Base-by-base conservation (phyloP, 1,140 invertebrate genomes). In the Meloidogyne chitwoodi region DNA sequence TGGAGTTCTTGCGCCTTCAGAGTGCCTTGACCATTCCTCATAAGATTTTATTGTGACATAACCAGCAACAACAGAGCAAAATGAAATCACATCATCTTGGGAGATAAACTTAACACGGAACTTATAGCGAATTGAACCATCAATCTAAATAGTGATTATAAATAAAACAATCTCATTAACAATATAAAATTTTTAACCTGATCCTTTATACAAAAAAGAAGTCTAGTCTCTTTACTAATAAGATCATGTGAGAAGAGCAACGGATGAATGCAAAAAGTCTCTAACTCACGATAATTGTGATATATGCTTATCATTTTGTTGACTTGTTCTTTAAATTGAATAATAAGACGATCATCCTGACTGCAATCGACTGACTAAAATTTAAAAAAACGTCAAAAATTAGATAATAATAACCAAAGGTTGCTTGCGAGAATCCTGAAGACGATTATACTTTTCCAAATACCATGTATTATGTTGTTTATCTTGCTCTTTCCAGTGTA, bases 381-480 rank as follows among this genome's bases (percentile, higher is more conserved):
- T 10, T n/a, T 14, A 69, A 41, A 68, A 44, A 19, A 24, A 48
- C 12, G 10, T 26, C 16, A 41, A n/a, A 0, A n/a, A 22, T 24
- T 10, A 19, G 19, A 68, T 24, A 19, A 34, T 12, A 10, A 70
- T 70, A 56, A 70, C 68, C 68, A 70, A 41, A 29, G 31, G 68
- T 19, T 56, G 44, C 27, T 70, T 70, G 29, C 68, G 68, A 26
- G 68, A 44, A 61, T 70, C 68, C 11, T 19, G 34, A 44, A 70
- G 61, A 27, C 68, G 68, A 70, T 44, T 70, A 61, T 70, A 70
- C n/a, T 70, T 70, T 27, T 70, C 68, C 34, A 70, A 44, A 41
- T 44, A 56, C 68, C 68, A 70, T 8, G 48, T 56, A 56, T 56
- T 56, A 56, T 56, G 48, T 22, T 56, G 48, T 8, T 19, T 19